Evolutionary conservation across 2,888 invertebrate genomes (phyloP).

Genomic region (Phyllotreta cruciferae): DNA sequence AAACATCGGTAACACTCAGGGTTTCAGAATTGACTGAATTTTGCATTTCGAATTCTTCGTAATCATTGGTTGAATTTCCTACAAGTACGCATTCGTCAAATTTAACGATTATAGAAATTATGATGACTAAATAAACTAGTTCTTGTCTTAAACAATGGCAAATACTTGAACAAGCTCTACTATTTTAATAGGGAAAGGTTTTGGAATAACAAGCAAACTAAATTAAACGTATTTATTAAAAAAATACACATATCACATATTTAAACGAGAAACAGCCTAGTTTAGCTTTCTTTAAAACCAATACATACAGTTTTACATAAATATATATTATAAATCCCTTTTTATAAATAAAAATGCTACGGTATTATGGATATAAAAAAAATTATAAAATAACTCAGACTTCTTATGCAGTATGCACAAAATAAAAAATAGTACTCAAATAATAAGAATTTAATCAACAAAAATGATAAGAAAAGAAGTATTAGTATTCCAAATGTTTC

Average conservation of each 20-base stretch:
- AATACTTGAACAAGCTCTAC: no score
- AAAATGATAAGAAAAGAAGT: no score
- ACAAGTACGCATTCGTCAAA: slow-evolving; percentile 37
- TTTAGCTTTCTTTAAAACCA: neutral
- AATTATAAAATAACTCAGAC: slow-evolving; percentile 14
- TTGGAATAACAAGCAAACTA: neutral
- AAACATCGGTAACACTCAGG: slow-evolving; percentile 78
- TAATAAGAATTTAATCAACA: no score
- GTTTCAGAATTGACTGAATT: slow-evolving; percentile 58
- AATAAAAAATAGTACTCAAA: neutral
- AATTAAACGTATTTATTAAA: slow-evolving; percentile 16
- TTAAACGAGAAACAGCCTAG: slow-evolving; percentile 18
- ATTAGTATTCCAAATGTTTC: no score
- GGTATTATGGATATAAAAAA: neutral
- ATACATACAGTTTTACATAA: neutral
- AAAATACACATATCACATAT: slow-evolving; percentile 26
- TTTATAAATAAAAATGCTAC: slow-evolving; percentile 12
- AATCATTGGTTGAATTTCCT: slow-evolving; percentile 52
- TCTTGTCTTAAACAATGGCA: neutral
- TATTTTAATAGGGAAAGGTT: no score
- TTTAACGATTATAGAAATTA: neutral
- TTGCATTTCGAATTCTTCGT: slow-evolving; percentile 56
- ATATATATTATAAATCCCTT: slow-evolving; percentile 2
- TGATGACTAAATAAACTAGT: slow-evolving; percentile 18
- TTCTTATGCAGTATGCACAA: neutral